Percentiles rank a stretch among this genome's conserved stretches.
These are phyloP conservation scores for Oreochromis aureus DNA, from an alignment of 2,113 vertebrate genomes.

Conservation along the genomic window DNA sequence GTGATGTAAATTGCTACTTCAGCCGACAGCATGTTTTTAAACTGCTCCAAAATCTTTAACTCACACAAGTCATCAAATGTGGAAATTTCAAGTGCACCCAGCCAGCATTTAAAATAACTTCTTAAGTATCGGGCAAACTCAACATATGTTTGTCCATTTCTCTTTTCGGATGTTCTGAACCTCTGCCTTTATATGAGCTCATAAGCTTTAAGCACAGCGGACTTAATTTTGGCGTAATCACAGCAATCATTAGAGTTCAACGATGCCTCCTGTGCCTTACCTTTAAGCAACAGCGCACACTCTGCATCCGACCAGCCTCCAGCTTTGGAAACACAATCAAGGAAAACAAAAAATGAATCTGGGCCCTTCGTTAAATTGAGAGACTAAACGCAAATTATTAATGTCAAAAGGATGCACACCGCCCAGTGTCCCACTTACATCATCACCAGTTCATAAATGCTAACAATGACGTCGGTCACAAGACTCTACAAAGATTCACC, in stretches of 20 bases:
- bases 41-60: neutral
- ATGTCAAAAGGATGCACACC: neutral
- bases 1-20: neutral
- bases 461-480: neutral
- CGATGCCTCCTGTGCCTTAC: neutral
- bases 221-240: neutral
- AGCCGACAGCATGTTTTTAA: neutral
- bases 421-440: neutral
- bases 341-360: neutral
- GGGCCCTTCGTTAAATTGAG: neutral
- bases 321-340: neutral
- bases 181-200: neutral
- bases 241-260: neutral
- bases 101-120: neutral
- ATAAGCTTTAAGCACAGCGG: neutral
- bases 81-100: neutral
- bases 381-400: neutral
- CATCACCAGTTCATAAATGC: neutral
- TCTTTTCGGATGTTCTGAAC: neutral
- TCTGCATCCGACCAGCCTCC: neutral
- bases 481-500: too few species aligned
- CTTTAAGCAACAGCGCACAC: neutral
- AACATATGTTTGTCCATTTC: neutral
- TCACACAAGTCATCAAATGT: neutral
- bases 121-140: neutral